Base-by-base conservation (phyloP, 2,113 vertebrate species). In the Paratilapia polleni region DNA sequence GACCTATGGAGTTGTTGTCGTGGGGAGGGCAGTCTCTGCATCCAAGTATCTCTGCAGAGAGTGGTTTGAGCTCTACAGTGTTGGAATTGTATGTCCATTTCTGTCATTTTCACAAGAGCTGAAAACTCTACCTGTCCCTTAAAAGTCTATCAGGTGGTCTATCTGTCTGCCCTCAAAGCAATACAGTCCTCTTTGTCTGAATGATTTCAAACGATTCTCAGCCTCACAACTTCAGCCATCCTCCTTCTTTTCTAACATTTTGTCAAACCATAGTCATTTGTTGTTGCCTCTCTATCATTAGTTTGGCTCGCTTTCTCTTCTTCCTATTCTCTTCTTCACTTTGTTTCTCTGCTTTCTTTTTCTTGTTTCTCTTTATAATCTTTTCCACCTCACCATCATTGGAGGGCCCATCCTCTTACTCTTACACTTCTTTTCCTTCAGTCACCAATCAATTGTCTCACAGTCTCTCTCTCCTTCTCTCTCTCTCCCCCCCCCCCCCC, bases 121-220 rank as follows among this genome's bases (percentile, higher is more conserved):
- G 38, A 36, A 78, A 82, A 57, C 22, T 43, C 59, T 8, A 56
- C 81, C 28, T 52, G 36, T 80, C 68, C 75, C 59, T 81, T 86
- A 77, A 73, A 85, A 70, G 15, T 66, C 49, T 73, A 76, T 56
- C 31, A 26, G 70, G 77, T 80, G 66, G 54, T 68, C 6, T 17
- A 36, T 70, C 68, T 47, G 38, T 60, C 80, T 61, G 31, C 56
- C 24, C 52, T 81, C 60, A 36, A 17, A 57, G 76, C 43, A 68
- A 22, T 0, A 26, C 31, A 62, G 20, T 84, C 20, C 49, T 60
- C n/a, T 54, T n/a, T 7, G 7, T 43, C n/a, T 81, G 64, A 70
- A 57, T n/a, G 3, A 49, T 49, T 58, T 19, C 0, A 28, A 52
- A 47, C 68, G 14, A 34, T 49, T 63, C 34, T 66, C 61, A 38